These are phyloP conservation scores for Buathra laborator DNA, from an alignment of 2,888 invertebrate genomes.

Conservation along the genomic window DNA sequence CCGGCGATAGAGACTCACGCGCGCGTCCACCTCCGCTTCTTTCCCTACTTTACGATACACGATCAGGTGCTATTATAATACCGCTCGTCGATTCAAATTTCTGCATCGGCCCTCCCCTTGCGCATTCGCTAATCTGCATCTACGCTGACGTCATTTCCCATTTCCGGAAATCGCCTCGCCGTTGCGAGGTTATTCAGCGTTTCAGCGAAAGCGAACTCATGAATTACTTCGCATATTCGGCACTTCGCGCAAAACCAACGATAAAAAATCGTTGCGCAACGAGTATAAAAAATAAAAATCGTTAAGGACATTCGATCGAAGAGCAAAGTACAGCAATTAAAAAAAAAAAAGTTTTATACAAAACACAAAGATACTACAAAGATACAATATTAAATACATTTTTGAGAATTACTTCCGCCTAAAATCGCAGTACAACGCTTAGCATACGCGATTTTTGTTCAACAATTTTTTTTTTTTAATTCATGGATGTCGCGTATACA, in stretches of 20 bases:
- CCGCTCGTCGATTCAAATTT: conserved; percentile 70
- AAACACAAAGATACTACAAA: too few species aligned
- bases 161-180: conserved; percentile 73
- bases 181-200: conserved; percentile 11
- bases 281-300: neutral
- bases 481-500: too few species aligned
- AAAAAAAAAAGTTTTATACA: too few species aligned
- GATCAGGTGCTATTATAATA: conserved; percentile 21
- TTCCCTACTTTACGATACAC: neutral
- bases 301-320: neutral
- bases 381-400: too few species aligned
- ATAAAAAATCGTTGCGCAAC: too few species aligned
- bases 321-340: too few species aligned
- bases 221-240: neutral
- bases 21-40: conserved; percentile 34
- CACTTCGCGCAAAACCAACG: neutral
- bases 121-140: conserved; percentile 13
- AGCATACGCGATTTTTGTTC: too few species aligned
- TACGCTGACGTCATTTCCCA: conserved; percentile 73
- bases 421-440: too few species aligned
- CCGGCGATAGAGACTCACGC: conserved; percentile 16
- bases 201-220: neutral
- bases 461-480: too few species aligned
- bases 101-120: conserved; percentile 50
- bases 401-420: too few species aligned